Percentiles rank a stretch among this genome's conserved stretches.
These are phyloP conservation scores for Otolemur garnettii DNA, from an alignment of 2,113 vertebrate genomes.

Conservation along the genomic window DNA sequence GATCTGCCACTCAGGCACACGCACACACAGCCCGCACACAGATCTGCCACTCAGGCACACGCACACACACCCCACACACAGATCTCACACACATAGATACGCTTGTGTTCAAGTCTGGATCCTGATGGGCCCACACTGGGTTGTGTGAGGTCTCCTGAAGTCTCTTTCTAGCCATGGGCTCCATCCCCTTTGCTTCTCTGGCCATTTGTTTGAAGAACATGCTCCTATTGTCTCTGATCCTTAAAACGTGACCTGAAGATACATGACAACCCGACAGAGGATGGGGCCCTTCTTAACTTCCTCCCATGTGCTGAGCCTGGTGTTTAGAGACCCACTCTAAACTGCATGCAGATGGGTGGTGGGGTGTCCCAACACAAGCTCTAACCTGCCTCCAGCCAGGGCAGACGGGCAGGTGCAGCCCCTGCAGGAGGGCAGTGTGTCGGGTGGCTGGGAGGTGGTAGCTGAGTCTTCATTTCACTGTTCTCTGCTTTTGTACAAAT, in stretches of 20 bases:
- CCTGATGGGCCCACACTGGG: not conserved
- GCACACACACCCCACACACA: not conserved
- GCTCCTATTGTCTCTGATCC: not conserved
- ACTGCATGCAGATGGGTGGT: accelerated
- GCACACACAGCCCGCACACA: not conserved
- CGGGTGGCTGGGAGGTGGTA: accelerated
- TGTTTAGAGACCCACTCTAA: not conserved
- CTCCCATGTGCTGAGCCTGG: not conserved
- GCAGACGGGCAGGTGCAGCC: not conserved
- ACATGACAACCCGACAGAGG: not conserved
- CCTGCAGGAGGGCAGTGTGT: not conserved
- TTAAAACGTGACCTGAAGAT: not conserved
- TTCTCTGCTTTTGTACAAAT: accelerated
- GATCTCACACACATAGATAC: not conserved
- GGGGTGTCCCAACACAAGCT: not conserved
- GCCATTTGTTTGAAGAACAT: not conserved
- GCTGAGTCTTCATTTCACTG: accelerated
- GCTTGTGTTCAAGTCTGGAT: not conserved
- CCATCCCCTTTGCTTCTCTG: not conserved
- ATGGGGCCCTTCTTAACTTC: not conserved
- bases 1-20: not conserved
- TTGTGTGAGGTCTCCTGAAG: not conserved
- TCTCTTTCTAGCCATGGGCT: not conserved
- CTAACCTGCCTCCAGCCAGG: accelerated
- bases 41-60: not conserved